Base-by-base conservation (phyloP, 37 sponge, comb jelly and placozoan genomes). In the Cladorhizidae sp. region DNA sequence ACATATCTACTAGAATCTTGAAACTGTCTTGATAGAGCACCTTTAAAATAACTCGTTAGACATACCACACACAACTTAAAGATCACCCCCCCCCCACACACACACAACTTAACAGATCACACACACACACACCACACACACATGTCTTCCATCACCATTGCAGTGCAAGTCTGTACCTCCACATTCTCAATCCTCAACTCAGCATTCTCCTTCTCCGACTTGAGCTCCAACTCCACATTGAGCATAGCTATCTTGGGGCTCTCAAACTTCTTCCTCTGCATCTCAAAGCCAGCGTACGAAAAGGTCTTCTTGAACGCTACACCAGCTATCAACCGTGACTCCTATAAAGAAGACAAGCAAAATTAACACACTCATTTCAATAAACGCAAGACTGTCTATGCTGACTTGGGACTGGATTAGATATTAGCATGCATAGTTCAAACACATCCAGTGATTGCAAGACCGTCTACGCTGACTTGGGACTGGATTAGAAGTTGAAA, bases 261-360 rank as follows among this genome's bases (percentile, higher is more conserved):
- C 20, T 28, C 78, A 80, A 94, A 99, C 17, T 73, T 85, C 83
- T 99, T 99, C 15, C 91, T 97, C 74, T 99, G 99, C 99, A 99
- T 99, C 82, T 99, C 99, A 90, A 99, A 99, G 1, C 95, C 99
- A 77, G 99, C 99, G 58, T 99, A 99, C 31, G 99, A 99, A 85
- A 99, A 99, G 25, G 99, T 99, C 90, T 99, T 99, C 87, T 99
- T 99, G 83, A 99, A 99, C 6, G 97, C 99, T 36, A 99, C 99
- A 42, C 99, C 99, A 49, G 70, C 85, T 22, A 99, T 75, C 37
- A 99, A 82, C 35, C 77, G 89, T 8, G 97, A 93, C 35, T 99
- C 99, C 83, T 91, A 63, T 1, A 76, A 6, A 22, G 5, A 72
- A n/a, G 25, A 25, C 49, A 45, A 12, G 38, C 15, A 15, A 64